These are phyloP conservation scores for Dicaeum eximium DNA, from an alignment of 2,113 vertebrate genomes.

Conservation along the genomic window DNA sequence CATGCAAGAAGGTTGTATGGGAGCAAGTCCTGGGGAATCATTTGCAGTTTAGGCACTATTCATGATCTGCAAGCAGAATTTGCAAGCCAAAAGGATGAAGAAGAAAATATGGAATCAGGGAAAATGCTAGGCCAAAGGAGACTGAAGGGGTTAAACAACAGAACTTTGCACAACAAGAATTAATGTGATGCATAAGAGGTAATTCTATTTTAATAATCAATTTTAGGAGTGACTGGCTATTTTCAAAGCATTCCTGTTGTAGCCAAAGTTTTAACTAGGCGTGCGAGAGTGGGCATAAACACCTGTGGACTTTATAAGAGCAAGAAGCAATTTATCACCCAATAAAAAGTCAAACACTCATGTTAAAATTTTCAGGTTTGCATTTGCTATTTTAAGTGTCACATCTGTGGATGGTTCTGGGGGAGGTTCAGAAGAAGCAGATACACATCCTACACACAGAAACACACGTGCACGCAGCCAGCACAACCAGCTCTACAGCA, in stretches of 20 bases:
- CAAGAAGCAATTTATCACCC: constrained; percentile 67
- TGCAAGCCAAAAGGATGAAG: not conserved
- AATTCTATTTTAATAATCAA: constrained; percentile 52
- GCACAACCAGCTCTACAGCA: not conserved
- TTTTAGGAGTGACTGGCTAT: constrained; percentile 44
- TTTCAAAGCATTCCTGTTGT: constrained; percentile 55
- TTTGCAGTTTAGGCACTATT: not conserved
- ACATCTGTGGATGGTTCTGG: not conserved
- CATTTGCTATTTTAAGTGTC: constrained; percentile 47
- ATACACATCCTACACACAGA: not conserved
- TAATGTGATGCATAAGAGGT: constrained; percentile 1
- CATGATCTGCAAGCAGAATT: not conserved
- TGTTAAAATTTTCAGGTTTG: constrained; percentile 64
- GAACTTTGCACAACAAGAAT: not conserved
- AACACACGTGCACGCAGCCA: not conserved
- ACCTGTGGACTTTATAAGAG: constrained; percentile 66
- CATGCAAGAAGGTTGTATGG: accelerated
- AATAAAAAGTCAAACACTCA: constrained; percentile 64
- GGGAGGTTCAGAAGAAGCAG: not conserved
- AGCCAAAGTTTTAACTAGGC: constrained; percentile 51
- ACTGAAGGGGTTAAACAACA: constrained; percentile 12
- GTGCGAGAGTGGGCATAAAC: constrained; percentile 52
- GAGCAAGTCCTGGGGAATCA: not conserved
- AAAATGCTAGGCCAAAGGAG: not conserved
- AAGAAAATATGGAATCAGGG: not conserved